Evolutionary conservation across 2,888 invertebrate genomes (phyloP).

Genomic region (Melanargia galathea): DNA sequence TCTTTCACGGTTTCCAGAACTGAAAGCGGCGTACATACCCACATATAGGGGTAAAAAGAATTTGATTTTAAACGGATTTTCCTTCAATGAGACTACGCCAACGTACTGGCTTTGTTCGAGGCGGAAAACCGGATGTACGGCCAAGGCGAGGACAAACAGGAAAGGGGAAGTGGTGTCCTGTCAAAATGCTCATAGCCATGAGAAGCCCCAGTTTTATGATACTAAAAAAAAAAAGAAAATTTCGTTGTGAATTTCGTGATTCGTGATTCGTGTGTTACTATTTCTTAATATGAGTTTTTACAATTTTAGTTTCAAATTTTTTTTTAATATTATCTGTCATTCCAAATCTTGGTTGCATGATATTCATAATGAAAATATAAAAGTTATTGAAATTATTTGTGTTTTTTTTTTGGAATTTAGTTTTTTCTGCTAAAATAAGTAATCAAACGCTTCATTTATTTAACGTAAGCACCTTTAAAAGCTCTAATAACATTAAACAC

Average conservation of each 20-base stretch:
- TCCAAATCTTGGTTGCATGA: too few relatives aligned
- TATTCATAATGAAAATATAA: too few relatives aligned
- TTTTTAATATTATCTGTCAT: too few relatives aligned
- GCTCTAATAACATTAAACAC: too few relatives aligned
- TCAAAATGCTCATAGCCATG: constrained; percentile 60
- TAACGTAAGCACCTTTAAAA: background rate
- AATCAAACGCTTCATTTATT: background rate
- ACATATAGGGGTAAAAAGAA: constrained; percentile 60
- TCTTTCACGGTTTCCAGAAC: constrained; percentile 47
- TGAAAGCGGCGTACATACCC: constrained; percentile 63
- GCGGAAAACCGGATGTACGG: constrained; percentile 52
- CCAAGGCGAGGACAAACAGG: constrained; percentile 63
- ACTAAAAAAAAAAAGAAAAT: constrained; percentile 56
- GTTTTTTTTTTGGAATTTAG: too few relatives aligned
- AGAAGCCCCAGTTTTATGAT: constrained; percentile 60
- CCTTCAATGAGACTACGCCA: constrained; percentile 52
- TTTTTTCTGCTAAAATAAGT: background rate
- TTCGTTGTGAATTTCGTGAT: constrained; percentile 9
- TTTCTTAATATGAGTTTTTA: background rate
- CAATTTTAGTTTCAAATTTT: background rate
- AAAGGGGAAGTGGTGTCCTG: constrained; percentile 56
- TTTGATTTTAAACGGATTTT: constrained; percentile 62
- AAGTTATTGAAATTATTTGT: too few relatives aligned
- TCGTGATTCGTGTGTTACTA: background rate
- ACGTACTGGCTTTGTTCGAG: constrained; percentile 62